Conservation (phyloP, 2,888 invertebrate species). For the Prosopocoilus inquinatus region DNA sequence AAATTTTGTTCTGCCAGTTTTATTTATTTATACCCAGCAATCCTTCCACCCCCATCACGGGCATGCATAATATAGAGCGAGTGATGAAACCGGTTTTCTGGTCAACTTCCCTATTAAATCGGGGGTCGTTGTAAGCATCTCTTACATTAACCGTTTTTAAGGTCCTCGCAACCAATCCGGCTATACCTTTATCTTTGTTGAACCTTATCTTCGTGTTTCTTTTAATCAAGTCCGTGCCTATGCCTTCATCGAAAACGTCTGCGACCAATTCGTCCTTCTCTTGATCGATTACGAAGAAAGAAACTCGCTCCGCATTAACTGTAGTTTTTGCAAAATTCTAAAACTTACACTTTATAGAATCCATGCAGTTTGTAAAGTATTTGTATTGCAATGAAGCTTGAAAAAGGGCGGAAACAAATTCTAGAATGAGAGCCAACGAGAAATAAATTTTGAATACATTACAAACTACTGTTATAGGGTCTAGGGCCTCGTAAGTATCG, state of each 20-base stretch:
- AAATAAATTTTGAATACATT: no score
- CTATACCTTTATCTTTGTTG: constrained; percentile 54
- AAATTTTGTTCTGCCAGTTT: background rate
- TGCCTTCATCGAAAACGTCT: constrained; percentile 62
- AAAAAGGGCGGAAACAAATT: no score
- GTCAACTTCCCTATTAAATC: constrained; percentile 57
- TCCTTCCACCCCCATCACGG: constrained; percentile 54
- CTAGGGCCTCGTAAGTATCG: no score
- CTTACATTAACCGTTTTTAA: constrained; percentile 54
- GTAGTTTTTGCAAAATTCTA: constrained; percentile 60
- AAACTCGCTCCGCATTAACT: constrained; percentile 58
- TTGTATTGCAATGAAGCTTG: no score
- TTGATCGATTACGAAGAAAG: constrained; percentile 58
- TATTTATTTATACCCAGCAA: constrained; percentile 52
- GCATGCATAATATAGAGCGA: constrained; percentile 56
- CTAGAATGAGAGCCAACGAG: no score
- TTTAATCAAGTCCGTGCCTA: constrained; percentile 48
- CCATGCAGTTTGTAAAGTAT: no score
- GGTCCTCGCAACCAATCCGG: constrained; percentile 55
- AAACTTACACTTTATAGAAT: constrained; percentile 7
- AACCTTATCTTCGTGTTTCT: constrained; percentile 57
- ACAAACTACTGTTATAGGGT: no score
- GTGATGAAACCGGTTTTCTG: constrained; percentile 57
- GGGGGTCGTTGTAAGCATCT: constrained; percentile 57
- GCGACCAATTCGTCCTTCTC: constrained; percentile 52